These are phyloP conservation scores for Oryzias celebensis DNA, from an alignment of 2,113 vertebrate species.

Conservation along the genomic window DNA sequence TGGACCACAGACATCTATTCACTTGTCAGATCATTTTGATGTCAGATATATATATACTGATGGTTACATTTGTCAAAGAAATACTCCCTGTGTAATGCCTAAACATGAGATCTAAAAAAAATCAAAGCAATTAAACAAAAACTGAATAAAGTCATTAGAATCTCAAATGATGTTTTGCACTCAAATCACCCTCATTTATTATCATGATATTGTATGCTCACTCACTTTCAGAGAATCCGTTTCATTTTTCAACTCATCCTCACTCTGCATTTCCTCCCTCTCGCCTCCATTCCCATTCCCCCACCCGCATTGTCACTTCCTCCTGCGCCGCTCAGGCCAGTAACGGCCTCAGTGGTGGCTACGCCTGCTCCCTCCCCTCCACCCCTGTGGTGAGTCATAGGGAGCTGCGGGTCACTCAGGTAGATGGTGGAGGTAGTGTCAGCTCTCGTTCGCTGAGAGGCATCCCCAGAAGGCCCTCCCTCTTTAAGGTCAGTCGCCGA, in stretches of 20 bases:
- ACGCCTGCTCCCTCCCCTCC: slow-evolving; percentile 90
- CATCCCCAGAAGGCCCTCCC: slow-evolving; percentile 89
- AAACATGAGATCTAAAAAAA: too few species aligned
- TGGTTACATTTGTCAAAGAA: too few species aligned
- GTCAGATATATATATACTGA: too few species aligned
- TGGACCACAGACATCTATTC: too few species aligned
- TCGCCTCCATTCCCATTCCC: slow-evolving; percentile 9
- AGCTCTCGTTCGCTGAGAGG: slow-evolving; percentile 82
- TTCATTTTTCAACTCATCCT: slow-evolving; percentile 38
- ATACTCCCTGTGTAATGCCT: too few species aligned
- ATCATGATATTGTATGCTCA: not conserved
- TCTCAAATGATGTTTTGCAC: too few species aligned
- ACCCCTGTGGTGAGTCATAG: slow-evolving; percentile 92
- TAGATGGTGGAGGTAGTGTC: slow-evolving; percentile 72
- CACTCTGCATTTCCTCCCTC: slow-evolving; percentile 14
- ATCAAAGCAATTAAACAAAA: too few species aligned
- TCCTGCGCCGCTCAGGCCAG: slow-evolving; percentile 78
- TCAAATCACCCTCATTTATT: slow-evolving; percentile 9
- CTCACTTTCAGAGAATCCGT: not conserved
- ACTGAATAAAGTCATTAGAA: too few species aligned
- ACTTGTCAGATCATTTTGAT: too few species aligned
- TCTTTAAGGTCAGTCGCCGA: slow-evolving; percentile 85
- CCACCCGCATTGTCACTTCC: slow-evolving; percentile 12
- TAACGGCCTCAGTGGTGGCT: slow-evolving; percentile 88
- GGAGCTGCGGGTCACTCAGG: slow-evolving; percentile 82